A percentile compares a stretch with the other conserved stretches of the same genome.
phyloP scores from a whole-genome alignment of 2,797 vertebrate species.

The Podargus strigoides region DNA sequence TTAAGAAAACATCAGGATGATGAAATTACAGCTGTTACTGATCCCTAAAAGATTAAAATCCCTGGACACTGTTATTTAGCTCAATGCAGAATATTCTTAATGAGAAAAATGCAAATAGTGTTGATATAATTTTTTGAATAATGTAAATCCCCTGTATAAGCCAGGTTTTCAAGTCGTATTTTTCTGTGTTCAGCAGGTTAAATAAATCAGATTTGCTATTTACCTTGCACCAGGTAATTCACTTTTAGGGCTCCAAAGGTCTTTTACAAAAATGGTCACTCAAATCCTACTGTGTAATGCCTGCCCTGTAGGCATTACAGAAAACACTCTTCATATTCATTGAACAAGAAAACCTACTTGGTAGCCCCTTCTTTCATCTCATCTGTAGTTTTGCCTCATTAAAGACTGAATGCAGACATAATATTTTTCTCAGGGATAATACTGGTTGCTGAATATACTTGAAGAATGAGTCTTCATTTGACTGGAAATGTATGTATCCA shows the following conservation, averaged over 20 bases:
- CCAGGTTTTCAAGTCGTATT: background rate
- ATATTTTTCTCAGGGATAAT: background rate
- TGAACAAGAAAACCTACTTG: background rate
- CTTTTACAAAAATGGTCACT: background rate
- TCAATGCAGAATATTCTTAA: background rate
- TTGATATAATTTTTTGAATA: background rate
- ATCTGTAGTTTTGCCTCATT: background rate
- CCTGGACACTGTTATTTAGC: background rate
- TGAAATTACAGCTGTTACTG: constrained; percentile 30
- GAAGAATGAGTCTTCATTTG: background rate
- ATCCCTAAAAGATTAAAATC: constrained; percentile 17
- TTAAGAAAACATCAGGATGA: constrained; percentile 6
- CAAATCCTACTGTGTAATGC: background rate
- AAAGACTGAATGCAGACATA: background rate
- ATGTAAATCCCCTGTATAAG: background rate
- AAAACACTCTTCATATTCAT: background rate
- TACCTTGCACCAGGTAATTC: background rate
- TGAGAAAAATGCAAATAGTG: background rate
- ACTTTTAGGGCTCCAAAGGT: background rate
- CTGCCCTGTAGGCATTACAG: background rate
- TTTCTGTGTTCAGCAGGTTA: background rate
- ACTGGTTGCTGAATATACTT: background rate
- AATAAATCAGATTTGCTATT: background rate
- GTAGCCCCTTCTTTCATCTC: background rate
- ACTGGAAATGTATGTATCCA: background rate